Evolutionary conservation across 1,140 invertebrate genomes (phyloP).

Genomic region (Ephestia elutella): DNA sequence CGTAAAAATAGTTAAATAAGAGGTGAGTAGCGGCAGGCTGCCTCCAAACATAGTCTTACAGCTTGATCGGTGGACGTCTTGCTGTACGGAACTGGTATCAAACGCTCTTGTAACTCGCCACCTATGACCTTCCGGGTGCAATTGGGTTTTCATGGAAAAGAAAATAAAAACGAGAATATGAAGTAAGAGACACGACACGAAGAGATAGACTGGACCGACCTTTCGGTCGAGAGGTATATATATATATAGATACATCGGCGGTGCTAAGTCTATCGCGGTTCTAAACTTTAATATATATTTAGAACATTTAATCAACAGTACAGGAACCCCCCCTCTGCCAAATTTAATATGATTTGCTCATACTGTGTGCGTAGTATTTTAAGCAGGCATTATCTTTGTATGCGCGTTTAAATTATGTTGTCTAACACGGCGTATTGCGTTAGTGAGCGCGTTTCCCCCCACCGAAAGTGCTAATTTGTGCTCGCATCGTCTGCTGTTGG

Average conservation of each 20-base stretch:
- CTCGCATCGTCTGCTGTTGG: no score
- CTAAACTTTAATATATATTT: no score
- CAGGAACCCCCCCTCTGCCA: no score
- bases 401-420: no score
- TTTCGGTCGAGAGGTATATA: constrained; percentile 15
- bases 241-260: constrained; percentile 19
- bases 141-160: constrained; percentile 83
- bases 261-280: constrained; percentile 22
- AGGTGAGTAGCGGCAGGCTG: constrained; percentile 58
- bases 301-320: no score
- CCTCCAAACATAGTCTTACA: constrained; percentile 82
- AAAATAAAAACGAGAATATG: constrained; percentile 73
- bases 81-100: constrained; percentile 99
- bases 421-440: no score
- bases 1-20: constrained; percentile 35
- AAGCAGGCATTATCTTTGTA: no score
- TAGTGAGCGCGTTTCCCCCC: no score
- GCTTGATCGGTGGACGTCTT: constrained; percentile 99
- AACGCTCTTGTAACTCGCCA: constrained; percentile 99
- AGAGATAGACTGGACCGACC: constrained; percentile 30
- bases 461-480: no score
- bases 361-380: no score
- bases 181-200: constrained; percentile 61
- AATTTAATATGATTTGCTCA: no score
- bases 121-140: constrained; percentile 94